Evolutionary conservation across 2,888 invertebrate species (phyloP).

Genomic region (Molorchus minor): DNA sequence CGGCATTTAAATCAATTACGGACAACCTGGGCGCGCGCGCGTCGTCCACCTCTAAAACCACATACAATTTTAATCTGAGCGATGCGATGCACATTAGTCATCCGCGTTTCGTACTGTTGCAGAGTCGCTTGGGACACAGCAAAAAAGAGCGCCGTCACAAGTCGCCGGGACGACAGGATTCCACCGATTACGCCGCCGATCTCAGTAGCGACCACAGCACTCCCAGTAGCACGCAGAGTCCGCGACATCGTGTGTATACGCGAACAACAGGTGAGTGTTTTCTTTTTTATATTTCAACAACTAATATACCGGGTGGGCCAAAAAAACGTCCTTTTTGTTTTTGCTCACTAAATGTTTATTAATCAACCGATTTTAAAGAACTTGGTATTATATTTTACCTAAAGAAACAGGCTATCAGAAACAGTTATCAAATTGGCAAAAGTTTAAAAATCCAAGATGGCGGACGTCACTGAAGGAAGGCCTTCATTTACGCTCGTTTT

Average conservation of each 20-base stretch:
- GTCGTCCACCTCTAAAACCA: neutral
- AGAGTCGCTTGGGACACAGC: slow-evolving; percentile 79
- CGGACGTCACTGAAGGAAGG: too few relatives aligned
- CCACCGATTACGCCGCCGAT: slow-evolving; percentile 81
- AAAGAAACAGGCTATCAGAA: too few relatives aligned
- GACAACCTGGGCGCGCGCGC: slow-evolving; percentile 22
- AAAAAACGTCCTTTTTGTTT: too few relatives aligned
- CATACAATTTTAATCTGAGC: slow-evolving; percentile 9
- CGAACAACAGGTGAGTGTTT: slow-evolving; percentile 63
- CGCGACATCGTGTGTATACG: slow-evolving; percentile 73
- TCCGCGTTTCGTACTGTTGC: slow-evolving; percentile 46
- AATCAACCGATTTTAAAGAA: too few relatives aligned
- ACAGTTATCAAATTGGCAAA: too few relatives aligned
- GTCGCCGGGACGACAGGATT: slow-evolving; percentile 68
- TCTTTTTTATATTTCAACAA: neutral
- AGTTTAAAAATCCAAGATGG: too few relatives aligned
- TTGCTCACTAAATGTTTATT: too few relatives aligned
- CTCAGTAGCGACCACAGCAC: slow-evolving; percentile 77
- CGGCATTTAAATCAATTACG: slow-evolving; percentile 12
- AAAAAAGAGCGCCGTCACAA: slow-evolving; percentile 72
- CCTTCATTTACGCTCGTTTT: too few relatives aligned
- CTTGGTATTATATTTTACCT: too few relatives aligned
- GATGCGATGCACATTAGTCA: too few relatives aligned
- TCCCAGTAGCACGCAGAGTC: slow-evolving; percentile 80
- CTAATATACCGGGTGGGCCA: too few relatives aligned